phyloP scores from a whole-genome alignment of 1,140 invertebrate genomes.

The Hesperophylax magnus region DNA sequence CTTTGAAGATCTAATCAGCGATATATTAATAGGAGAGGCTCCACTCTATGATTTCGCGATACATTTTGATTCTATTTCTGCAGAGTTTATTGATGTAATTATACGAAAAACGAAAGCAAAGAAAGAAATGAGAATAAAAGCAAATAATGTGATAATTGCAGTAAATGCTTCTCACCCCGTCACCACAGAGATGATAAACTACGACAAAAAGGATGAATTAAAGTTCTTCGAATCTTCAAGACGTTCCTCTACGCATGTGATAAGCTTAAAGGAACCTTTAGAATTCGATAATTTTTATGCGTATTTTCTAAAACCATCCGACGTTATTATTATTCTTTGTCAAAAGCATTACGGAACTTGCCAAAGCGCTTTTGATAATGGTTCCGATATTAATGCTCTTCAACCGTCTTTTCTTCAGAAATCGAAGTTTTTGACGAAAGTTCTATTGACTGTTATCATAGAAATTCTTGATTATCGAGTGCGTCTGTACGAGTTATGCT shows the following conservation, averaged over 20 bases:
- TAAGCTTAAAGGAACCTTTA: not conserved
- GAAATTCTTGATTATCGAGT: not conserved
- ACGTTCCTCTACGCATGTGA: not conserved
- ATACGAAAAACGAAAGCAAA: not conserved
- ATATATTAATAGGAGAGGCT: not conserved
- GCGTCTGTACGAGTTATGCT: not conserved
- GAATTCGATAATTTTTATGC: not conserved
- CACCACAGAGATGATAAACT: not conserved
- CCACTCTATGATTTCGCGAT: not conserved
- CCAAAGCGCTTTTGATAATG: not conserved
- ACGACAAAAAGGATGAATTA: not conserved
- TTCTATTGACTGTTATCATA: not conserved
- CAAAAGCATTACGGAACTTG: not conserved
- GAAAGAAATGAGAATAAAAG: not conserved
- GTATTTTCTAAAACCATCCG: not conserved
- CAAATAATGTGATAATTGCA: too few relatives aligned
- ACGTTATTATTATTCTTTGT: not conserved
- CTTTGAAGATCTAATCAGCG: not conserved
- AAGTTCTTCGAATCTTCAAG: not conserved
- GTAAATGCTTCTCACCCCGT: not conserved
- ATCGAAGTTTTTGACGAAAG: not conserved
- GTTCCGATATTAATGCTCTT: not conserved
- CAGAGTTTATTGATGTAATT: not conserved
- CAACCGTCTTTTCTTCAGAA: not conserved
- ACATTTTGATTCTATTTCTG: not conserved